Conservation (phyloP, 2,113 vertebrate genomes). For the Scopus umbretta region DNA sequence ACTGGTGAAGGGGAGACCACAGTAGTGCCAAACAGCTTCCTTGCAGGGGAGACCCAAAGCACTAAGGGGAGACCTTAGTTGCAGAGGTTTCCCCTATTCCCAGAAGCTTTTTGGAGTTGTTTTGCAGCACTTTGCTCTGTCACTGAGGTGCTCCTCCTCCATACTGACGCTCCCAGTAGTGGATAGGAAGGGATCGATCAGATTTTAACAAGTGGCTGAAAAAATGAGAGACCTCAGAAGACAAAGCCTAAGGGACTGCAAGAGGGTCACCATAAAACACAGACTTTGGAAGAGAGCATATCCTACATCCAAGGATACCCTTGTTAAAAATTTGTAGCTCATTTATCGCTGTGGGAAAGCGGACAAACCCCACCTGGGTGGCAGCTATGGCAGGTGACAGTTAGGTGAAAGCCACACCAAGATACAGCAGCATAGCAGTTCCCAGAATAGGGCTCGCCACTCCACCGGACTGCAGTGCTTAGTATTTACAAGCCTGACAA, state of each 20-base stretch:
- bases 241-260: background rate
- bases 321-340: background rate
- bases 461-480: background rate
- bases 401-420: background rate
- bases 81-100: background rate
- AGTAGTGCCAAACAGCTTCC: background rate
- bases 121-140: background rate
- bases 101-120: background rate
- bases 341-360: background rate
- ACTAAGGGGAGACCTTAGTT: background rate
- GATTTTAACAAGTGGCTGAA: background rate
- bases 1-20: background rate
- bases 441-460: background rate
- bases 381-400: background rate
- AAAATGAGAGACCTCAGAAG: background rate
- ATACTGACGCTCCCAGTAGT: background rate
- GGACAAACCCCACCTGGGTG: background rate
- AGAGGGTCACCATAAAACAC: background rate
- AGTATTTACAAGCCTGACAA: background rate
- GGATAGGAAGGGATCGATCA: background rate
- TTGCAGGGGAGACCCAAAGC: background rate
- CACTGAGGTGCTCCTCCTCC: background rate
- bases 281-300: background rate
- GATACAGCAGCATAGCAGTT: background rate
- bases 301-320: background rate